A percentile compares a stretch with the other conserved stretches of the same genome.
Conservation (phyloP, 2,113 vertebrate genomes). For the Willisornis vidua region DNA sequence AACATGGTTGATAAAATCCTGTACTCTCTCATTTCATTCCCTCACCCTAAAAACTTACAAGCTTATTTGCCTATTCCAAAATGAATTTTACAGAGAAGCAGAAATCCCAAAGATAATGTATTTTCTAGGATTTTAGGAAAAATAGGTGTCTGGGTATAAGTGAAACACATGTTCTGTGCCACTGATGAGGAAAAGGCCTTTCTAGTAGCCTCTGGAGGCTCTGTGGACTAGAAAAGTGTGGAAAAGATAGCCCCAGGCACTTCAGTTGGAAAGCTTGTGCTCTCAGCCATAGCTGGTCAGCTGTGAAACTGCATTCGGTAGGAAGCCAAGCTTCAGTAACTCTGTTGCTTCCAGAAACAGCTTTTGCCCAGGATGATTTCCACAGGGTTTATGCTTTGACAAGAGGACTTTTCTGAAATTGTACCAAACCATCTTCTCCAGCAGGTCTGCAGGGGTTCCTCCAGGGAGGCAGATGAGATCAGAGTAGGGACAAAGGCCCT, state of each 20-base stretch:
- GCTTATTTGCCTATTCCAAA: neutral
- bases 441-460: neutral
- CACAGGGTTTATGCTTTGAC: neutral
- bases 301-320: neutral
- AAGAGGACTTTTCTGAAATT: neutral
- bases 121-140: neutral
- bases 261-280: neutral
- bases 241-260: neutral
- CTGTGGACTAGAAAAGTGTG: neutral
- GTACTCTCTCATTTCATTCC: neutral
- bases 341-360: neutral
- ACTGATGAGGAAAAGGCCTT: neutral
- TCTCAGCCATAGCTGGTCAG: neutral
- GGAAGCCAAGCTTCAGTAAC: neutral
- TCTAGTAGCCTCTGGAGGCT: neutral
- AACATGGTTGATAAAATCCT: neutral
- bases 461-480: neutral
- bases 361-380: neutral
- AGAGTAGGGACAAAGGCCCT: neutral
- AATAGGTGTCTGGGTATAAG: neutral
- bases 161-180: rapidly evolving
- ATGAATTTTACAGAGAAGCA: neutral
- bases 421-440: neutral
- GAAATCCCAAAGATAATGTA: neutral
- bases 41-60: neutral